These are phyloP conservation scores for Psittacula derbiana DNA, from an alignment of 2,797 vertebrate genomes.

Conservation along the genomic window DNA sequence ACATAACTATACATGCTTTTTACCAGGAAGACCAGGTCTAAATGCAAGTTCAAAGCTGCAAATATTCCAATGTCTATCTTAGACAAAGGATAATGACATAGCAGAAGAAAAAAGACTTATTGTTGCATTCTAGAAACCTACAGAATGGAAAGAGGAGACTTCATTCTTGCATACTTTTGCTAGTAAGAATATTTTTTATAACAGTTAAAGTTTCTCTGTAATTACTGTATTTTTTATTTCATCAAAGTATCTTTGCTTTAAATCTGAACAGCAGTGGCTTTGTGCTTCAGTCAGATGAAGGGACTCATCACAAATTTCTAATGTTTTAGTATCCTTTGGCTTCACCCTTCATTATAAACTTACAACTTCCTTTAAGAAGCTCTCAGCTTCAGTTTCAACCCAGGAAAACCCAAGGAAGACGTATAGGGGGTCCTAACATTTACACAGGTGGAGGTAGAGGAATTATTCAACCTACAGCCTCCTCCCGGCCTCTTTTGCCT, in stretches of 20 bases:
- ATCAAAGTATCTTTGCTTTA: not conserved
- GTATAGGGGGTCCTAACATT: not conserved
- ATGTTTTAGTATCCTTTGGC: not conserved
- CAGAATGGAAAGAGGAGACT: not conserved
- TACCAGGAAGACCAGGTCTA: not conserved
- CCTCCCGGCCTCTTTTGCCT: not conserved
- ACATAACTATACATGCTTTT: not conserved
- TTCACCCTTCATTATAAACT: not conserved
- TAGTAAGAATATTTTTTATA: not conserved
- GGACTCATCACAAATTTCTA: not conserved
- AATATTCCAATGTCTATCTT: not conserved
- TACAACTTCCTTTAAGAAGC: not conserved
- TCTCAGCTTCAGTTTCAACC: not conserved
- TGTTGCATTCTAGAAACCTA: not conserved
- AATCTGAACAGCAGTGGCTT: not conserved
- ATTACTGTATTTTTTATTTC: not conserved
- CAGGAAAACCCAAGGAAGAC: not conserved
- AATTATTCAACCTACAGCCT: not conserved
- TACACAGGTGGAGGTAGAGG: not conserved
- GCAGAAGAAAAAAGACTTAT: not conserved
- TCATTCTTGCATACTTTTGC: not conserved
- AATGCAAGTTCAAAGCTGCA: not conserved
- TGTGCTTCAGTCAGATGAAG: not conserved
- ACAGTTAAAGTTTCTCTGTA: not conserved
- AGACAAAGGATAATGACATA: not conserved